Evolutionary conservation across 2,888 invertebrate species (phyloP), one percentile per base, ranked within the genome.

Genomic region (Phragmatobia fuliginosa): DNA sequence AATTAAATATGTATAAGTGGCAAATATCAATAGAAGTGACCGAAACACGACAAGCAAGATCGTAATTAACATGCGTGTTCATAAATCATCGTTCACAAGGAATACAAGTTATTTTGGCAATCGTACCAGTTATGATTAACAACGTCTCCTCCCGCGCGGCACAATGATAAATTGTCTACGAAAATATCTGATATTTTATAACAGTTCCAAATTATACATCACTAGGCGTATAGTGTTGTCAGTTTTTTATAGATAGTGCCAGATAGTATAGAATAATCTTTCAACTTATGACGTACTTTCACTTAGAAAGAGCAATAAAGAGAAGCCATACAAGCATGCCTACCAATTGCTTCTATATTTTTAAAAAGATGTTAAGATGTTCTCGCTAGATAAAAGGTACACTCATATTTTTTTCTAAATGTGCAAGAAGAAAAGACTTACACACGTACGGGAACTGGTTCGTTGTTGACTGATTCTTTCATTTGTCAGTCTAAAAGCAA

Each of bases 81-180:
- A 91, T 93, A 90, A 92, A 93, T 93, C 92, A 93, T 80, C 78
- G 79, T 81, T 85, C 85, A 87, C 85, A 86, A 88, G 85, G 86
- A 89, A 88, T 88, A 91, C 90, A 87, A 89, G 93, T 91, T 92
- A 91, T 93, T 94, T 94, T 93, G 93, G 93, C 94, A 92, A 93
- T 93, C 85, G 86, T 80, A 81, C 80, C 86, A 67, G 84, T 87
- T 90, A 84, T 89, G 87, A 89, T 85, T 83, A 85, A 88, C 88
- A 81, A 73, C 79, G 81, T 82, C 81, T 90, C 90, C 87, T 85
- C 89, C 86, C 87, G 77, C 72, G 67, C 83, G 85, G 81, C 83
- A 83, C 85, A 79, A 87, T 93, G 92, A 94, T 93, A 89, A 91
- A 94, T 93, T 80, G 90, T 87, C 85, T 86, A 86, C 90, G 75